Conservation (phyloP, 2,797 vertebrate genomes). For the Cuculus canorus region DNA sequence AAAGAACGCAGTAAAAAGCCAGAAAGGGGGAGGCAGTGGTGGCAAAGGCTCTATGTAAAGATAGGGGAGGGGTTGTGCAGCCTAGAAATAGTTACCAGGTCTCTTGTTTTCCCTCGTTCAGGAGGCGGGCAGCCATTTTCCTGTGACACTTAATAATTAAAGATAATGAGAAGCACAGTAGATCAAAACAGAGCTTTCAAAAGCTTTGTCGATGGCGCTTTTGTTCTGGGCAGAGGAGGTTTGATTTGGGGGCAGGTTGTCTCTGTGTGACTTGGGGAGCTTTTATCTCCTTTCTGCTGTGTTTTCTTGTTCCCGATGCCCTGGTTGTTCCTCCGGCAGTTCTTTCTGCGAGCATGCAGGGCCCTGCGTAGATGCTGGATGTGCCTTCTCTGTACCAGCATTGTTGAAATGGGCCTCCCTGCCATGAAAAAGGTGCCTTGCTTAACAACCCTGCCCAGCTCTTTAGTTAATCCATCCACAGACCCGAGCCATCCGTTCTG, state of each 20-base stretch:
- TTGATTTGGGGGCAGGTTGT: neutral
- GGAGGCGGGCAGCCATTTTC: slow-evolving; percentile 15
- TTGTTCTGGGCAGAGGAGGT: neutral
- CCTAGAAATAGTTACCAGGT: slow-evolving; percentile 25
- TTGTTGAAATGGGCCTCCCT: neutral
- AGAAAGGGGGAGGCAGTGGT: neutral
- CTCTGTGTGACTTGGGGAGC: neutral
- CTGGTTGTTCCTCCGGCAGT: neutral
- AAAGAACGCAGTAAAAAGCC: slow-evolving; percentile 9
- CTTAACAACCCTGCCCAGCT: slow-evolving; percentile 7
- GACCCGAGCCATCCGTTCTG: neutral
- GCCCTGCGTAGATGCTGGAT: neutral
- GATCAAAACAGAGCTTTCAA: slow-evolving; percentile 28
- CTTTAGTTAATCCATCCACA: neutral
- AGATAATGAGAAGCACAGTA: neutral
- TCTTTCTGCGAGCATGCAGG: neutral
- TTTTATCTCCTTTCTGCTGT: neutral
- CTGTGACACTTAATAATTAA: slow-evolving; percentile 30
- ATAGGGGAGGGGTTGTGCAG: neutral
- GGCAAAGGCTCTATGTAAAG: slow-evolving; percentile 4
- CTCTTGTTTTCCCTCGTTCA: slow-evolving; percentile 16
- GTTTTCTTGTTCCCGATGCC: neutral
- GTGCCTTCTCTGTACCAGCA: neutral
- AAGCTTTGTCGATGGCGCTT: neutral
- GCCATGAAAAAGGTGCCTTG: neutral